A percentile compares a stretch with the other conserved stretches of the same genome.
phyloP scores from a whole-genome alignment of 1,140 invertebrate genomes.

The Acromyrmex heyeri region DNA sequence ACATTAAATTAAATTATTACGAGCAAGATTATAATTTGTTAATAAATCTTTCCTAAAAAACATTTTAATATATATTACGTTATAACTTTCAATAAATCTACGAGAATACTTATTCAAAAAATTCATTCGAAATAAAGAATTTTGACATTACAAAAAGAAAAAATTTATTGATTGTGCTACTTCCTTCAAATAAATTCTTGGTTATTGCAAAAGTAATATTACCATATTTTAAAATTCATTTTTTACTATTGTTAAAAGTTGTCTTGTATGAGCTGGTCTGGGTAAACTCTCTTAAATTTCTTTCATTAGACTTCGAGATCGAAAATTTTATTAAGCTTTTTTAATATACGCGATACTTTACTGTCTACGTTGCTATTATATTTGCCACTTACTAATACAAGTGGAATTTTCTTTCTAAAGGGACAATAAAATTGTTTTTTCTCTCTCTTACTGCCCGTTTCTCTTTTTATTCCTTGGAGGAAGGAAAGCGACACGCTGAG shows the following conservation, averaged over 20 bases:
- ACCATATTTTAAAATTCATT: neutral
- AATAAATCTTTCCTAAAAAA: slow-evolving; percentile 15
- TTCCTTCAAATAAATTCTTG: neutral
- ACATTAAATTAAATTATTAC: too few relatives aligned
- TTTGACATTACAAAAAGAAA: neutral
- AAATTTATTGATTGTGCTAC: neutral
- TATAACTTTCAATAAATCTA: neutral
- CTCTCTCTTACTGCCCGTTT: slow-evolving; percentile 15
- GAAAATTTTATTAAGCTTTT: slow-evolving; percentile 42
- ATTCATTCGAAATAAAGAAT: neutral
- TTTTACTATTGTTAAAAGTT: neutral
- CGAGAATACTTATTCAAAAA: neutral
- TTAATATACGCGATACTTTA: slow-evolving; percentile 20
- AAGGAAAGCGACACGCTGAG: slow-evolving; percentile 51
- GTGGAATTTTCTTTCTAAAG: slow-evolving; percentile 31
- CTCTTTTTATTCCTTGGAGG: slow-evolving; percentile 28
- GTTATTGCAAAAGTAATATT: slow-evolving; percentile 1
- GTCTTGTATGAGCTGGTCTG: neutral
- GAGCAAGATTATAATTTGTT: neutral
- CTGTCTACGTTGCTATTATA: slow-evolving; percentile 7
- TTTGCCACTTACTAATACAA: slow-evolving; percentile 46
- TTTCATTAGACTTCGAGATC: slow-evolving; percentile 1
- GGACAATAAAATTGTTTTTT: slow-evolving; percentile 56
- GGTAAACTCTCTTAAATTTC: slow-evolving; percentile 16
- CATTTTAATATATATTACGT: neutral